These are phyloP conservation scores for Labrus mixtus DNA, from an alignment of 2,113 vertebrate genomes.

Conservation along the genomic window DNA sequence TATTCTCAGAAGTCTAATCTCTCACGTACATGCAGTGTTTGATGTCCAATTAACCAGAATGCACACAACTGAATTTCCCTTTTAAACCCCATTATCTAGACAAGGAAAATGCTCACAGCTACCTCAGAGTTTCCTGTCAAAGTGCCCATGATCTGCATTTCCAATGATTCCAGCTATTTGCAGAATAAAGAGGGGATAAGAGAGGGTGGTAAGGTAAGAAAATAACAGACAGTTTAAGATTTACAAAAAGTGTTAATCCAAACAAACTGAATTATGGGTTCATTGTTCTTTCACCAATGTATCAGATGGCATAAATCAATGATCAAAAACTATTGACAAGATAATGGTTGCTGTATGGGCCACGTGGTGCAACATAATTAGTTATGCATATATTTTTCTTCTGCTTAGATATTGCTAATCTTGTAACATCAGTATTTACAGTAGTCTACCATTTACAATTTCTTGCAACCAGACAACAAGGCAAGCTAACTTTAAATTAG, in stretches of 20 bases:
- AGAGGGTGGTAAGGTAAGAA: constrained; percentile 2
- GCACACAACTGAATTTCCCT: constrained; percentile 71
- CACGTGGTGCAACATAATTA: too few relatives aligned
- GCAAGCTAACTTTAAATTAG: too few relatives aligned
- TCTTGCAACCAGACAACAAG: too few relatives aligned
- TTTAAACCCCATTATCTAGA: constrained; percentile 74
- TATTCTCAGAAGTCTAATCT: constrained; percentile 78
- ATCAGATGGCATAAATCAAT: background rate
- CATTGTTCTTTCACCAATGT: background rate
- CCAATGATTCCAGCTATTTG: constrained; percentile 47
- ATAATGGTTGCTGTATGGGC: too few relatives aligned
- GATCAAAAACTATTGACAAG: too few relatives aligned
- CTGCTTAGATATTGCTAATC: too few relatives aligned
- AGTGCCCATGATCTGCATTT: constrained; percentile 69
- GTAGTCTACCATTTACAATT: too few relatives aligned
- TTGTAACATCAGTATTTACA: too few relatives aligned
- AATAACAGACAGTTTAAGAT: constrained; percentile 23
- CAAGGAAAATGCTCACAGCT: constrained; percentile 62
- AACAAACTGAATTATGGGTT: constrained; percentile 15
- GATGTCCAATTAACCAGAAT: constrained; percentile 81
- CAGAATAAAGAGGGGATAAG: constrained; percentile 38
- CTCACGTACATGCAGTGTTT: constrained; percentile 69
- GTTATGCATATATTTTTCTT: too few relatives aligned
- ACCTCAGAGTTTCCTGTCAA: constrained; percentile 66
- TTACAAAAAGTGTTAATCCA: background rate